Evolutionary conservation across 2,113 vertebrate species (phyloP), one percentile per base, ranked within the genome.

Genomic region (Pterocles gutturalis): DNA sequence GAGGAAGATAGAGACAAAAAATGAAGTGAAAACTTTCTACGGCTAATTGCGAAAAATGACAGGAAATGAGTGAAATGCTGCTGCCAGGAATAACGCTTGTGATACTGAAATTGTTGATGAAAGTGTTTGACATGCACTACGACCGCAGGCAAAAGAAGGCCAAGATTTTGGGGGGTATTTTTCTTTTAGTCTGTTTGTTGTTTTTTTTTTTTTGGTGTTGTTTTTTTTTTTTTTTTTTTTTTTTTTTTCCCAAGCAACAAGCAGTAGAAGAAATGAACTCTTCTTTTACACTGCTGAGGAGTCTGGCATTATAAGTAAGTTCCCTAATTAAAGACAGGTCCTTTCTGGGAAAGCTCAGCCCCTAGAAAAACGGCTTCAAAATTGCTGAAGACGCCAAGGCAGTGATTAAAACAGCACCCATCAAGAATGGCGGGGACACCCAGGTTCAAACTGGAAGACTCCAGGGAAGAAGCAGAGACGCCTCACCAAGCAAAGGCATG

Each of bases 31-130:
- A 96, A 93, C 93, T 76, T 91, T 92, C 87, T 70, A 43, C 86
- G 25, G 91, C 91, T 96, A 89, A 95, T 95, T 90, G 95, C 2
- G 3, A 96, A 93, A 93, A 96, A 91, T 34, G 91, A 54, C 95
- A 95, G 94, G 95, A 96, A 97, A 94, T 53, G 94, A 96, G 89
- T 0, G 55, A 83, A 93, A 29, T 84, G 75, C 65, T 43, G 87
- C 76, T 96, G 95, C 93, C 94, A 96, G 95, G 89, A 96, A 89
- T 65, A 81, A 89, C 2, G 49, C 20, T 33, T 7, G 58, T 69
- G 46, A 90, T 8, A 36, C 73, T 10, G 46, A 55, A 81, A 89
- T 7, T 11, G 83, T 57, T 58, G 60, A 62, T 51, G 70, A 34
- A 84, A 89, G 51, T 3, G 21, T 29, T 38, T 54, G 86, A 92